Evolutionary conservation across 2,797 vertebrate genomes (phyloP).

Genomic region (Onychomys arenicola): DNA sequence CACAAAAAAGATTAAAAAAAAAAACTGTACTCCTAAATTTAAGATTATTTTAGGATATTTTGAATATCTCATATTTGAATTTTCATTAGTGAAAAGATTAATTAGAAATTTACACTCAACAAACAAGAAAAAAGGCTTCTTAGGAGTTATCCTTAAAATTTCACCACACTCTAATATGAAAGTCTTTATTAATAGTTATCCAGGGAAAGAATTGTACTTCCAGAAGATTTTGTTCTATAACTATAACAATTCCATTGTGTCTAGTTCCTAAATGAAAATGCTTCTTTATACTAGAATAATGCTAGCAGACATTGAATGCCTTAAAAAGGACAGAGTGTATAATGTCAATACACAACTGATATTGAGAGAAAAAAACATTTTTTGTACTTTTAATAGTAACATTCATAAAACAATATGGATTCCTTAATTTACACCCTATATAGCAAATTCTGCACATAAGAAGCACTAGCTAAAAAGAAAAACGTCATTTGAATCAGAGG

Average conservation of each 20-base stretch:
- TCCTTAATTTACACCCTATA: constrained; percentile 4
- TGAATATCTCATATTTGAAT: constrained; percentile 16
- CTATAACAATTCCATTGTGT: background rate
- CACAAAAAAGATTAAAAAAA: background rate
- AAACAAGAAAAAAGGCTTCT: background rate
- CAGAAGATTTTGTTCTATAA: constrained; percentile 18
- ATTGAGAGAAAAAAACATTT: background rate
- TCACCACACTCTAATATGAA: constrained; percentile 24
- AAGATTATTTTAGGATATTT: constrained; percentile 54
- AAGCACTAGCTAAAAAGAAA: background rate
- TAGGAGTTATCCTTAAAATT: constrained; percentile 34
- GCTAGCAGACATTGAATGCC: background rate
- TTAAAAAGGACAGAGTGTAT: background rate
- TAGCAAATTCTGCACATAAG: constrained; percentile 55
- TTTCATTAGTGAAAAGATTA: constrained; percentile 56
- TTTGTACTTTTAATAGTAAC: constrained; percentile 16
- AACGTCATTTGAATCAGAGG: constrained; percentile 42
- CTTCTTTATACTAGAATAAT: constrained; percentile 32
- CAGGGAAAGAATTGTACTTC: constrained; percentile 26
- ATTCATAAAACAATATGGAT: constrained; percentile 40
- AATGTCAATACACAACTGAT: constrained; percentile 28
- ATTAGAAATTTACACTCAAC: constrained; percentile 3
- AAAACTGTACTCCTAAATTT: background rate
- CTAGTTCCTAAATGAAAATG: constrained; percentile 49
- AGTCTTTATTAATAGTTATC: constrained; percentile 49